Evolutionary conservation across 2,113 vertebrate genomes (phyloP).

Genomic region (Proteles cristata): DNA sequence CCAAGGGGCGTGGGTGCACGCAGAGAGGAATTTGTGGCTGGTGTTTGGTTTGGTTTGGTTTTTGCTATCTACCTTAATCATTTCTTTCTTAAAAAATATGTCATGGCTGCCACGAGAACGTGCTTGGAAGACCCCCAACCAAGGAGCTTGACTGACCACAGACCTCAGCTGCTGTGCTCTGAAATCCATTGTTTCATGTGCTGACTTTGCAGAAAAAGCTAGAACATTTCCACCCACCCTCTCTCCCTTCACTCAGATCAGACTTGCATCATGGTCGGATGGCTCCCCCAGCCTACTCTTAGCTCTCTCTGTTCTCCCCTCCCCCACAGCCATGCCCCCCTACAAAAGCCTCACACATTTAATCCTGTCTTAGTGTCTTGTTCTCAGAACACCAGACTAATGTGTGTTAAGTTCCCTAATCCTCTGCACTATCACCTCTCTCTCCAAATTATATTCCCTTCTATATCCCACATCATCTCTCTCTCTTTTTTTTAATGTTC

Average conservation of each 20-base stretch:
- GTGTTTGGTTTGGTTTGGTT: neutral
- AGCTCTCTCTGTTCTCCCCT: neutral
- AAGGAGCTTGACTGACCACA: neutral
- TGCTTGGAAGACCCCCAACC: neutral
- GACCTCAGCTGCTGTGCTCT: neutral
- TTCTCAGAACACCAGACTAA: neutral
- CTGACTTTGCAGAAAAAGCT: neutral
- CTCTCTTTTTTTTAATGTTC: too few species aligned
- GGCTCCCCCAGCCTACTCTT: neutral
- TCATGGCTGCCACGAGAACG: neutral
- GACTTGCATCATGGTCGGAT: neutral
- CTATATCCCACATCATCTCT: neutral
- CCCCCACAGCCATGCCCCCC: neutral
- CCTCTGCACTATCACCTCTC: neutral
- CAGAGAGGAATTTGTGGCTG: neutral
- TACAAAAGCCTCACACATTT: neutral
- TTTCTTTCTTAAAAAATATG: slow-evolving; percentile 47
- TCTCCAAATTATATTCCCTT: neutral
- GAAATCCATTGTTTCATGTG: neutral
- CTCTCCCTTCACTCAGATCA: neutral
- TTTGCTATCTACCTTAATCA: neutral
- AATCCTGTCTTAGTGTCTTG: neutral
- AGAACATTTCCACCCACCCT: neutral
- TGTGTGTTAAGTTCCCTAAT: neutral
- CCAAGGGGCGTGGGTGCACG: neutral